phyloP scores from a whole-genome alignment of 2,888 invertebrate genomes.

The Zaprionus bogoriensis region DNA sequence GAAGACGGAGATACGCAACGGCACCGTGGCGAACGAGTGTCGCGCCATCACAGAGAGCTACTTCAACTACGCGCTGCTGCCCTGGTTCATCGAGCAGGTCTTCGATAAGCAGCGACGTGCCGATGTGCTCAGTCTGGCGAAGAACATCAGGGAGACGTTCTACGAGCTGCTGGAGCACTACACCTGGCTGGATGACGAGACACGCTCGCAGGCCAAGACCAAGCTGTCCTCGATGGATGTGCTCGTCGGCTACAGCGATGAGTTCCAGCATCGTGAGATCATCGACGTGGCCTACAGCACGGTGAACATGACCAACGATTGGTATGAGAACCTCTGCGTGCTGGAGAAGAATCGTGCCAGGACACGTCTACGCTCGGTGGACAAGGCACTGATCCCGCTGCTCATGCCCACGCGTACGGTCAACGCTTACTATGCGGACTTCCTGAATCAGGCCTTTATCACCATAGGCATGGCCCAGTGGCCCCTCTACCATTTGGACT shows the following conservation, averaged over 20 bases:
- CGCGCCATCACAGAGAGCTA: constrained; percentile 69
- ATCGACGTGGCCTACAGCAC: constrained; percentile 64
- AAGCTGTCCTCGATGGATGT: constrained; percentile 79
- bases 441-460: constrained; percentile 75
- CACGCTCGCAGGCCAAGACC: constrained; percentile 73
- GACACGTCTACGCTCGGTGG: constrained; percentile 61
- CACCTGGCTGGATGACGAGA: constrained; percentile 78
- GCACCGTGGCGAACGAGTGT: constrained; percentile 57
- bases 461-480: constrained; percentile 77
- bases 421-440: constrained; percentile 80
- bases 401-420: constrained; percentile 77
- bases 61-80: constrained; percentile 74
- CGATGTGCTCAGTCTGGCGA: constrained; percentile 69
- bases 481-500: constrained; percentile 73
- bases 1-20: constrained; percentile 53
- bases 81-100: constrained; percentile 78
- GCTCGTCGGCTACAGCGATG: constrained; percentile 75
- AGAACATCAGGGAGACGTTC: constrained; percentile 69
- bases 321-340: constrained; percentile 63
- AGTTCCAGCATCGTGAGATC: constrained; percentile 63
- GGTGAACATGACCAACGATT: constrained; percentile 62
- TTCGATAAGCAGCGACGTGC: constrained; percentile 72
- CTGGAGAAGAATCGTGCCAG: constrained; percentile 69
- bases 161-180: constrained; percentile 72
- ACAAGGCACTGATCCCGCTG: constrained; percentile 71